Base-by-base conservation (phyloP, 2,888 invertebrate genomes). In the Meghimatium bilineatum region DNA sequence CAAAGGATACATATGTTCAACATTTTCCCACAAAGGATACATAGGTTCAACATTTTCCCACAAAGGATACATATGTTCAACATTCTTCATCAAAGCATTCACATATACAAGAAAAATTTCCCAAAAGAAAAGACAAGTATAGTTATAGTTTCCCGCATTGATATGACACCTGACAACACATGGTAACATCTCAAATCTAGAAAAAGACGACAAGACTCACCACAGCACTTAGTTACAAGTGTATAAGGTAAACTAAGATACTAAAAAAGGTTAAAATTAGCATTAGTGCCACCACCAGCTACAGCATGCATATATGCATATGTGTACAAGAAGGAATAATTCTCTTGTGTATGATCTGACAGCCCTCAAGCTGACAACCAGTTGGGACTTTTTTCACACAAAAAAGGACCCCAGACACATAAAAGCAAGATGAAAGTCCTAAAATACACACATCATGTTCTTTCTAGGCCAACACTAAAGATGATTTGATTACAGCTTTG, bases 271-370 rank as follows among this genome's bases (percentile, higher is more conserved):
- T 71, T 69, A 56, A 29, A 26, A 56, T 82, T 77, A 82, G 60
- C 69, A 77, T 75, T 63, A 82, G 69, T 74, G 77, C 82, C 82
- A 77, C 69, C 82, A 82, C 82, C 82, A 82, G 77, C 82, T 71
- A 52, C 82, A 82, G 71, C 82, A 69, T 29, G 34, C 69, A 82
- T 71, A 20, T 71, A 82, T 82, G 77, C 82, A 76, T 60, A 63
- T 80, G 74, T 74, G 26, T 81, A 38, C 63, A 44, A 81, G 44
- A 34, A 67, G 6, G 36, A 60, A 60, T 5, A 63, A 63, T n/a
- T 44, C 6, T 63, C 60, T n/a, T 63, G 23, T 56, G 20, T 56
- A 23, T 63, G 60, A n/a, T n/a, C n/a, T 63, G n/a, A 56, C 17
- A 23, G 1, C 60, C 23, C 20, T 56, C 56, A 63, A 63, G n/a